These are phyloP conservation scores for Equus quagga DNA, from an alignment of 2,113 vertebrate genomes.

Conservation along the genomic window DNA sequence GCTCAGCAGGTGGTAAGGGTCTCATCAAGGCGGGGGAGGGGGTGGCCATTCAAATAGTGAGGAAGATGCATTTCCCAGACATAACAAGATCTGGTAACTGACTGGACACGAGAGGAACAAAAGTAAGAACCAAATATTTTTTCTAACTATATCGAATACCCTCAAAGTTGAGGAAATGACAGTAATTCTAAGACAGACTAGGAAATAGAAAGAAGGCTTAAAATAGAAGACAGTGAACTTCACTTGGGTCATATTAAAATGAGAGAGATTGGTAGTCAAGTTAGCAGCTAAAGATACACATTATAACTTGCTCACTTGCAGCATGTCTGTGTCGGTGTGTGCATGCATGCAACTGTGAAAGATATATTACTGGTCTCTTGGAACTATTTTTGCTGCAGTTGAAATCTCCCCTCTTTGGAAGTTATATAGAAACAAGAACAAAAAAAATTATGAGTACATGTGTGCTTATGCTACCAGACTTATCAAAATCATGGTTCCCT, in stretches of 20 bases:
- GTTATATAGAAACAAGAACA: constrained; percentile 10
- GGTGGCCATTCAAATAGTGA: not conserved
- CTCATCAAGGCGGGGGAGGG: not conserved
- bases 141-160: not conserved
- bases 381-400: not conserved
- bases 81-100: not conserved
- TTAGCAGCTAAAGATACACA: not conserved
- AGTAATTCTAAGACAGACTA: not conserved
- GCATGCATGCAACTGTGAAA: not conserved
- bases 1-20: not conserved
- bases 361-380: not conserved
- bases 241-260: not conserved
- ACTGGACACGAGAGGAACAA: not conserved
- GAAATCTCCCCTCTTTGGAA: constrained; percentile 39
- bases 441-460: constrained; percentile 31
- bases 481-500: constrained; percentile 25
- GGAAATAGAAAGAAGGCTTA: not conserved
- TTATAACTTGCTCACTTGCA: not conserved
- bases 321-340: not conserved
- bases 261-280: not conserved
- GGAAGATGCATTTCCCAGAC: not conserved
- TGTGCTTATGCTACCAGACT: not conserved
- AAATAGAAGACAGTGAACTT: constrained; percentile 15
- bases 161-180: not conserved
- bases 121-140: not conserved